These are phyloP conservation scores for Halcyon leucocephala DNA, from an alignment of 2,797 vertebrate species.

Conservation along the genomic window DNA sequence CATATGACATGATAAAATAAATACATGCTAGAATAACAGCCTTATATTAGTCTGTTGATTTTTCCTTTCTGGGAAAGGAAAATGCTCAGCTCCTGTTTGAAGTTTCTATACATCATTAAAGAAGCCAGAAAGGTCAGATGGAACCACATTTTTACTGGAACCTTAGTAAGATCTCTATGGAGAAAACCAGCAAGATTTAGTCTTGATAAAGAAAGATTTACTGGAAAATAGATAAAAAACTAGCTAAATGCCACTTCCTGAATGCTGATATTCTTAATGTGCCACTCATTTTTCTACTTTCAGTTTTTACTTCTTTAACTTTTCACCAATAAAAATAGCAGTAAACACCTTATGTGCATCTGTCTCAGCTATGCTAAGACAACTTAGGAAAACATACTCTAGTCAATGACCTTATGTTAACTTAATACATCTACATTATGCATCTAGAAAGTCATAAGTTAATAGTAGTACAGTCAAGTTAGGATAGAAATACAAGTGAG, in stretches of 20 bases:
- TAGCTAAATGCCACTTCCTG: neutral
- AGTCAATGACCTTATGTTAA: neutral
- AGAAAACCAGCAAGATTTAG: neutral
- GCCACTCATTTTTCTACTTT: neutral
- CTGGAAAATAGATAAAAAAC: neutral
- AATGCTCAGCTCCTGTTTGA: neutral
- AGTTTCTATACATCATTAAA: neutral
- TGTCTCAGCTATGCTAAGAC: neutral
- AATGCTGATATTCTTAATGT: neutral
- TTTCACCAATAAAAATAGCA: neutral
- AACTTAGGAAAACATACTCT: neutral
- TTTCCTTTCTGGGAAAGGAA: neutral
- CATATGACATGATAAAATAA: neutral
- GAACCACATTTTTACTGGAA: neutral
- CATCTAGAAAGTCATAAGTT: neutral
- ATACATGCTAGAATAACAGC: neutral
- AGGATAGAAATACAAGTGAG: neutral
- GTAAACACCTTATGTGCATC: neutral
- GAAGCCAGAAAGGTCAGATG: neutral
- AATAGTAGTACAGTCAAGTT: neutral
- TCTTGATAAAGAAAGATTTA: neutral
- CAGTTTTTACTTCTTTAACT: neutral
- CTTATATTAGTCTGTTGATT: neutral
- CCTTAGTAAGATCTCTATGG: neutral
- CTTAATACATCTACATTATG: neutral